Evolutionary conservation across 1,140 invertebrate species (phyloP).

Genomic region (Ctenoplectra terminalis): DNA sequence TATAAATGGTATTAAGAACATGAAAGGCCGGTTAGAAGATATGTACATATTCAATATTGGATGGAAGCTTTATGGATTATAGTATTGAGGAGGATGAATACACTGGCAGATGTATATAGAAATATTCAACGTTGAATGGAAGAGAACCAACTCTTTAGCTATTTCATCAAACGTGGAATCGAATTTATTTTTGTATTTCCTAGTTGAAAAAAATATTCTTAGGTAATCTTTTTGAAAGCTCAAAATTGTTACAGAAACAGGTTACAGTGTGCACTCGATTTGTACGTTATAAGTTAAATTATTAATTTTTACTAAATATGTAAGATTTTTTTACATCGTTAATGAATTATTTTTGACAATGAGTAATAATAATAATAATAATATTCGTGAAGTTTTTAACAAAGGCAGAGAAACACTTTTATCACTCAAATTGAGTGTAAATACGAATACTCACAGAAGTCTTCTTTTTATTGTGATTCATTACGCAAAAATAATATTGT

Average conservation of each 20-base stretch:
- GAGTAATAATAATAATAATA: too few species aligned
- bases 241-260: not conserved
- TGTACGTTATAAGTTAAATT: too few species aligned
- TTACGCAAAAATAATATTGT: too few species aligned
- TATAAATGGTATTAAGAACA: conserved; percentile 19
- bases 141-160: not conserved
- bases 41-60: conserved; percentile 32
- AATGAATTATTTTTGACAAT: too few species aligned
- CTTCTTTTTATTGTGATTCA: too few species aligned
- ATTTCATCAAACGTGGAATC: not conserved
- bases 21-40: not conserved
- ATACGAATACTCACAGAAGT: too few species aligned
- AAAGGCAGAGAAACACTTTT: too few species aligned
- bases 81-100: conserved; percentile 17
- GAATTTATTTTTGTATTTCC: not conserved
- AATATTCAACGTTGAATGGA: not conserved
- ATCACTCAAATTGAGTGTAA: too few species aligned
- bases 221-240: not conserved
- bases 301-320: too few species aligned
- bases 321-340: too few species aligned
- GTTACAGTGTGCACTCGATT: not conserved
- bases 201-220: not conserved
- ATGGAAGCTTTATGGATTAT: conserved; percentile 36
- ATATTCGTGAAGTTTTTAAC: too few species aligned
- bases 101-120: not conserved